These are phyloP conservation scores for Clostera curtula DNA, from an alignment of 2,888 invertebrate genomes.

Conservation along the genomic window DNA sequence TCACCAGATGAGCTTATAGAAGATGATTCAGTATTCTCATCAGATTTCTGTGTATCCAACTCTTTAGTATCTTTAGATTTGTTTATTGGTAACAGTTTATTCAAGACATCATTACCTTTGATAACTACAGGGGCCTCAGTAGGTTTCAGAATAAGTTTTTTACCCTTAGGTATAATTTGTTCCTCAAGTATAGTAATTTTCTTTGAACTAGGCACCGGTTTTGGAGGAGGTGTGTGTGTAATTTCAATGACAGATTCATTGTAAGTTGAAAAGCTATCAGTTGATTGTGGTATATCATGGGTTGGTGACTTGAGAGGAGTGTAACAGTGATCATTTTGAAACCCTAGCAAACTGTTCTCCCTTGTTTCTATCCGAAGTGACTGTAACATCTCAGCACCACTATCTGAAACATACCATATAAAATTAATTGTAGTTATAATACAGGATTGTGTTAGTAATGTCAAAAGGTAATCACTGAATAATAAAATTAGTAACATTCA, in stretches of 20 bases:
- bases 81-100: constrained; percentile 45
- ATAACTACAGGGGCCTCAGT: constrained; percentile 45
- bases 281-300: constrained; percentile 53
- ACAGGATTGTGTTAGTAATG: not conserved
- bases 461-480: too few relatives aligned
- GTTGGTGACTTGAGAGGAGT: constrained; percentile 81
- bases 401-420: constrained; percentile 39
- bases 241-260: constrained; percentile 65
- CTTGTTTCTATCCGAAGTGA: constrained; percentile 65
- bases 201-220: constrained; percentile 56
- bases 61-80: constrained; percentile 45
- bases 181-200: constrained; percentile 69
- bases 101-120: constrained; percentile 57
- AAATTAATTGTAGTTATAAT: constrained; percentile 6
- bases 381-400: constrained; percentile 69
- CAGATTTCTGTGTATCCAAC: constrained; percentile 47
- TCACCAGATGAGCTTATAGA: constrained; percentile 67
- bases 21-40: constrained; percentile 69
- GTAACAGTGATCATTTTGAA: constrained; percentile 88
- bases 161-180: constrained; percentile 67
- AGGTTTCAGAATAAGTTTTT: constrained; percentile 55
- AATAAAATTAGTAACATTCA: too few relatives aligned
- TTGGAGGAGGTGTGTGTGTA: constrained; percentile 56
- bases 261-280: constrained; percentile 43
- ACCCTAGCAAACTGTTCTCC: constrained; percentile 75